These are phyloP conservation scores for Heterocephalus glaber DNA, from an alignment of 2,113 vertebrate species.

Conservation along the genomic window DNA sequence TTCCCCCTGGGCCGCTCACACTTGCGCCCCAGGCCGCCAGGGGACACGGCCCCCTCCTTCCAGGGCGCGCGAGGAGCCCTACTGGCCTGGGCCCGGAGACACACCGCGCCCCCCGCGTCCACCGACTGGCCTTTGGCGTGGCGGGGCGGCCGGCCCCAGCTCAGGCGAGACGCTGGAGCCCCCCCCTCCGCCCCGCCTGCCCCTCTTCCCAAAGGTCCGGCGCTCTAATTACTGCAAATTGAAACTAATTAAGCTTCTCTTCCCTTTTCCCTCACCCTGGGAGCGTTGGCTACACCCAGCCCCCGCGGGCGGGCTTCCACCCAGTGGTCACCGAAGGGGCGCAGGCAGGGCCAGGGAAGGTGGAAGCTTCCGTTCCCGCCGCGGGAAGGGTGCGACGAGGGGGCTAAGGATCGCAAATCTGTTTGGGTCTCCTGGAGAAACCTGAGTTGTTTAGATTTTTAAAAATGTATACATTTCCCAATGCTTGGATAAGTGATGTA, in stretches of 20 bases:
- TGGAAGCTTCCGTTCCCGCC: not conserved
- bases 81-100: not conserved
- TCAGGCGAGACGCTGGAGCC: not conserved
- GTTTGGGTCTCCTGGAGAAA: conserved; percentile 58
- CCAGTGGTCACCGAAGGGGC: conserved; percentile 57
- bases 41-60: not conserved
- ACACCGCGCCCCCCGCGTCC: not conserved
- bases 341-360: conserved; percentile 8
- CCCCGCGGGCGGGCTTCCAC: conserved; percentile 69
- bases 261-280: conserved; percentile 81
- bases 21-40: not conserved
- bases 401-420: conserved; percentile 13
- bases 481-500: conserved; percentile 77
- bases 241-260: conserved; percentile 83
- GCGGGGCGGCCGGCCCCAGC: not conserved
- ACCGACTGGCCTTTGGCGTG: conserved; percentile 23
- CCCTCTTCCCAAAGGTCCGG: conserved; percentile 80
- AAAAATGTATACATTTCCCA: conserved; percentile 65
- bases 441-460: conserved; percentile 69
- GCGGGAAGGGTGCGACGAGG: not conserved
- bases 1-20: not conserved
- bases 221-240: conserved; percentile 82
- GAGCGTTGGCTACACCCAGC: conserved; percentile 72
- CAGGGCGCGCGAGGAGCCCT: not conserved
- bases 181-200: conserved; percentile 25